phyloP scores from a whole-genome alignment of 2,797 vertebrate species.

The Pangasius krempfi region DNA sequence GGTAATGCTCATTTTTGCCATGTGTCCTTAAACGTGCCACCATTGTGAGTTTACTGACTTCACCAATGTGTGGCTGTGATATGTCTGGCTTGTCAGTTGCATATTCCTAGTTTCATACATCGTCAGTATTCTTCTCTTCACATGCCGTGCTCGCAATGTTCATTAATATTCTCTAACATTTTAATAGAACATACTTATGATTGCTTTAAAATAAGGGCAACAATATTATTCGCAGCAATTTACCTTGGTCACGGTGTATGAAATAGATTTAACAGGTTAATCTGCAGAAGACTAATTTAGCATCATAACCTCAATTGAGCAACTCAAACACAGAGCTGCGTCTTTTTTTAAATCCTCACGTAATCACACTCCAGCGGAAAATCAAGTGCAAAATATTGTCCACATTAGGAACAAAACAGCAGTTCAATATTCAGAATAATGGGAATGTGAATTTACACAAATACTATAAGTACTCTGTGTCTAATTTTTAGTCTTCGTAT shows the following conservation, averaged over 20 bases:
- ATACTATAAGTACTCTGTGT: background rate
- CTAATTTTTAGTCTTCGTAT: background rate
- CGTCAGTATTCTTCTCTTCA: background rate
- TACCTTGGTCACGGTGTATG: background rate
- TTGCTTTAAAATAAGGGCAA: constrained; percentile 14
- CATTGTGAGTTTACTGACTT: background rate
- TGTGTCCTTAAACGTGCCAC: constrained; percentile 1
- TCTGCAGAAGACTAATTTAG: constrained; percentile 39
- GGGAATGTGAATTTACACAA: background rate
- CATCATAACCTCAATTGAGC: constrained; percentile 20
- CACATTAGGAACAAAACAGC: background rate
- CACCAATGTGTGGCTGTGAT: background rate
- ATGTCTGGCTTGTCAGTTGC: background rate
- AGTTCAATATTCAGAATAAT: background rate
- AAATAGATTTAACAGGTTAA: constrained; percentile 35
- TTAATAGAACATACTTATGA: background rate
- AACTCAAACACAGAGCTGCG: background rate
- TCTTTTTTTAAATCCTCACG: background rate
- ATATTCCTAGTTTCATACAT: background rate
- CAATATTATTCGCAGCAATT: constrained; percentile 24
- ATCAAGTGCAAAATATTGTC: background rate
- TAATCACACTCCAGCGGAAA: background rate
- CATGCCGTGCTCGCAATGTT: background rate
- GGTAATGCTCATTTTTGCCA: background rate
- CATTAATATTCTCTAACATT: background rate